Conservation (phyloP, 1,140 invertebrate genomes). For the Hypothenemus hampei region DNA sequence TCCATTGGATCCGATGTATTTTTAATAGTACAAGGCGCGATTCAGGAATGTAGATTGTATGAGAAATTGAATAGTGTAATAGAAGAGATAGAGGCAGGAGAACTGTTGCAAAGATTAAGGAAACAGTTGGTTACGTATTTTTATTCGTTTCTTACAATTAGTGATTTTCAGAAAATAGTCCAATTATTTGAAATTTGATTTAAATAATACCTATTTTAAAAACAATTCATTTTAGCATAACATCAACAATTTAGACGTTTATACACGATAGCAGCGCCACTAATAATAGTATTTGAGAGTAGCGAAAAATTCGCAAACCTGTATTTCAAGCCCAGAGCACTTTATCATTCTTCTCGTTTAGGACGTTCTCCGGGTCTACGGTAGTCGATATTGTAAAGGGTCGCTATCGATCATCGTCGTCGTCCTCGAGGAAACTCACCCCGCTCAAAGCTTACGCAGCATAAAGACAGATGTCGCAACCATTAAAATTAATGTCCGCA, state of each 20-base stretch:
- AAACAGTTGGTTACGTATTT: no score
- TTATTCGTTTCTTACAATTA: no score
- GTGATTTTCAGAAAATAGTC: no score
- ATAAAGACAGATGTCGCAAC: conserved; percentile 36
- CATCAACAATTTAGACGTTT: no score
- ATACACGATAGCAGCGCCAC: no score
- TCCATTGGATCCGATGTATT: conserved; percentile 34
- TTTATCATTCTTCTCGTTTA: conserved; percentile 22
- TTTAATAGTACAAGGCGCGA: conserved; percentile 24
- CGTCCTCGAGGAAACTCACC: conserved; percentile 12
- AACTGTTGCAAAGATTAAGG: no score
- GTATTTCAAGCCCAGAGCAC: conserved; percentile 16
- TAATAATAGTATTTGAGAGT: no score
- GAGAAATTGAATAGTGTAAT: no score
- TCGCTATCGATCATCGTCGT: conserved; percentile 12
- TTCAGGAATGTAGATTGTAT: conserved; percentile 18
- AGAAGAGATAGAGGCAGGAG: no score
- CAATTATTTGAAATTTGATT: no score
- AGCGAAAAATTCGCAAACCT: conserved; percentile 15
- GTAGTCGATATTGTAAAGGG: conserved; percentile 14
- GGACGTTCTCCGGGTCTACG: conserved; percentile 5
- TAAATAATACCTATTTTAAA: no score
- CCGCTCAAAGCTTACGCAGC: conserved; percentile 25
- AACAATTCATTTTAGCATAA: no score
- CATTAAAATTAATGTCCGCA: conserved; percentile 34